Evolutionary conservation across 2,888 invertebrate genomes (phyloP).

Genomic region (Ectemnius continuus): DNA sequence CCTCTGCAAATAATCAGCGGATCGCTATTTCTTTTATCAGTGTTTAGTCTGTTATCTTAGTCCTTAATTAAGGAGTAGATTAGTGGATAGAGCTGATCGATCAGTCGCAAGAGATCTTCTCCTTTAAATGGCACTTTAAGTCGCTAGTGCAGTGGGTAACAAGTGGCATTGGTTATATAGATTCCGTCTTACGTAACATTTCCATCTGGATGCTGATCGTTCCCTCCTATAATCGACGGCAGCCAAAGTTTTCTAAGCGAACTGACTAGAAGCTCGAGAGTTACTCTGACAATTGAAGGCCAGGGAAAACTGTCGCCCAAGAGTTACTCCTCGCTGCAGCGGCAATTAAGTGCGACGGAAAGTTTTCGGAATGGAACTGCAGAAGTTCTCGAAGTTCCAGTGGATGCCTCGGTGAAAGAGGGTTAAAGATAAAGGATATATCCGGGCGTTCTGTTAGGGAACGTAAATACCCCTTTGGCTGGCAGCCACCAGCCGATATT

Average conservation of each 20-base stretch:
- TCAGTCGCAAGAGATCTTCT: too few species aligned
- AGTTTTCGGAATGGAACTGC: not conserved
- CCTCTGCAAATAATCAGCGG: not conserved
- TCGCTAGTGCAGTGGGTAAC: too few species aligned
- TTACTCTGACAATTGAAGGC: not conserved
- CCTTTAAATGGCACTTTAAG: too few species aligned
- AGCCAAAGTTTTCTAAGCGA: not conserved
- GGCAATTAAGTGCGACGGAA: not conserved
- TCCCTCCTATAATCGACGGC: not conserved
- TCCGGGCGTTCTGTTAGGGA: slow-evolving; percentile 14
- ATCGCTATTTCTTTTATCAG: not conserved
- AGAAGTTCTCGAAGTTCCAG: not conserved
- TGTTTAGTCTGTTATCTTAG: too few species aligned
- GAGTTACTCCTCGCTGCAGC: not conserved
- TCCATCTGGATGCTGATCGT: not conserved
- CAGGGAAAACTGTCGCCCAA: not conserved
- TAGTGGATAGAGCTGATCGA: too few species aligned
- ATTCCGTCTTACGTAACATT: not conserved
- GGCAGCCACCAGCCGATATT: slow-evolving; percentile 28
- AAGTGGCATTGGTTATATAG: too few species aligned
- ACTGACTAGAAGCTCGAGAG: not conserved
- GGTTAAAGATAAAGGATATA: slow-evolving; percentile 9
- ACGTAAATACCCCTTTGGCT: slow-evolving; percentile 33
- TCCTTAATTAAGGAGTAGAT: too few species aligned
- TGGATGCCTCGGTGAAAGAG: not conserved